Percentiles rank a stretch among this genome's conserved stretches.
These are phyloP conservation scores for Apomyelois bistriatella DNA, from an alignment of 2,888 invertebrate species.

Conservation along the genomic window DNA sequence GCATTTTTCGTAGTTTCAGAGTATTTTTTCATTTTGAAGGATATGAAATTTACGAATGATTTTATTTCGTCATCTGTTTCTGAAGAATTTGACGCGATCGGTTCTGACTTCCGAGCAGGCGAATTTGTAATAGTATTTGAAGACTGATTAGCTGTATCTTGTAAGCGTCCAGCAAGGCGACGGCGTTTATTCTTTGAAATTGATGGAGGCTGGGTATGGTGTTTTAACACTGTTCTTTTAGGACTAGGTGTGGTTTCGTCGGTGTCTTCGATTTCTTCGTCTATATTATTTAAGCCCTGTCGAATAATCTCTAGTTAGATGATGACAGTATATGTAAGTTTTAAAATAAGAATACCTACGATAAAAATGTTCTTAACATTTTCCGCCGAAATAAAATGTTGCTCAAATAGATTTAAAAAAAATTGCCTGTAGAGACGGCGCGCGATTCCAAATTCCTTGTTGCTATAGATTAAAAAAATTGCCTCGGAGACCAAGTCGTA, in stretches of 20 bases:
- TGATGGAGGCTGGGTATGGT: slow-evolving; percentile 17
- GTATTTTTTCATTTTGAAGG: slow-evolving; percentile 47
- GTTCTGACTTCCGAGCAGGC: not conserved
- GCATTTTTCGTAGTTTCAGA: slow-evolving; percentile 34
- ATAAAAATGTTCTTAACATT: too few relatives aligned
- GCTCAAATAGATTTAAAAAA: too few relatives aligned
- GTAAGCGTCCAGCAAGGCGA: not conserved
- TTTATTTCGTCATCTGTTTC: slow-evolving; percentile 39
- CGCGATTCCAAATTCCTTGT: too few relatives aligned
- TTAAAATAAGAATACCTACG: too few relatives aligned
- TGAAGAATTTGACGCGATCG: slow-evolving; percentile 20
- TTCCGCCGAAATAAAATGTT: too few relatives aligned
- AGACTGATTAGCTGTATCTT: not conserved
- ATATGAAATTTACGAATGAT: slow-evolving; percentile 41
- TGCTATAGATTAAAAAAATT: too few relatives aligned
- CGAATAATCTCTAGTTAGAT: not conserved
- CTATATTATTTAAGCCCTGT: slow-evolving; percentile 1
- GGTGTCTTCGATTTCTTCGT: slow-evolving; percentile 17
- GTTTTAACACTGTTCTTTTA: slow-evolving; percentile 19
- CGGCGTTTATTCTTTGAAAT: not conserved
- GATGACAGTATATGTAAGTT: too few relatives aligned
- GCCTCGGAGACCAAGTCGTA: too few relatives aligned
- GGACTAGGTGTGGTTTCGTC: slow-evolving; percentile 16
- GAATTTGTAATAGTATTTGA: not conserved
- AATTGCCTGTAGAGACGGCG: too few relatives aligned